These are phyloP conservation scores for Macropus fuliginosus DNA, from an alignment of 2,797 vertebrate genomes.

Conservation along the genomic window DNA sequence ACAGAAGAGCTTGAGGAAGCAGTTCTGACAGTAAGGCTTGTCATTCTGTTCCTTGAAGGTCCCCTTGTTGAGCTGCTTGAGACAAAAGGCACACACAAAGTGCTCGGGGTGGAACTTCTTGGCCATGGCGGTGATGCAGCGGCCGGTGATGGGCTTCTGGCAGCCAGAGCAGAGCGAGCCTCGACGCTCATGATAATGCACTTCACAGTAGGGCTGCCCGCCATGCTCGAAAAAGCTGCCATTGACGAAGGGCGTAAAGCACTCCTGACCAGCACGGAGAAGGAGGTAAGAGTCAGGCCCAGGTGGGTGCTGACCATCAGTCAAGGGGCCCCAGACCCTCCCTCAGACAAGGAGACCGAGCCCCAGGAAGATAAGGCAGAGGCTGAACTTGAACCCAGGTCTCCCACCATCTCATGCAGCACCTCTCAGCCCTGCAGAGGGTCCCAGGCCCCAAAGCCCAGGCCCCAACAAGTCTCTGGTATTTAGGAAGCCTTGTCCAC, in stretches of 20 bases:
- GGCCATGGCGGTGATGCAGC: slow-evolving; percentile 98
- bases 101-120: slow-evolving; percentile 99
- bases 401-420: too few relatives aligned
- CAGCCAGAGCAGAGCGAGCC: slow-evolving; percentile 98
- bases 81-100: slow-evolving; percentile 99
- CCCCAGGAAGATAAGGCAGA: not conserved
- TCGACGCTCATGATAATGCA: slow-evolving; percentile 97
- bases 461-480: not conserved
- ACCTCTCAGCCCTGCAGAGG: not conserved
- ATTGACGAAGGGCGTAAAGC: slow-evolving; percentile 97
- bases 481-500: not conserved
- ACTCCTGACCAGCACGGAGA: slow-evolving; percentile 87
- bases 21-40: slow-evolving; percentile 99
- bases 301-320: not conserved
- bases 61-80: slow-evolving; percentile 99
- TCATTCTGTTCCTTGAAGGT: slow-evolving; percentile 99
- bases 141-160: slow-evolving; percentile 99
- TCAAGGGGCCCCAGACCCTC: not conserved
- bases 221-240: slow-evolving; percentile 99
- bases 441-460: not conserved
- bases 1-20: slow-evolving; percentile 98
- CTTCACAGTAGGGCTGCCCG: slow-evolving; percentile 98
- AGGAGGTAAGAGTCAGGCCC: not conserved
- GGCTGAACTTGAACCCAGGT: not conserved
- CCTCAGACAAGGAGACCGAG: not conserved